Percentiles rank a stretch among this genome's conserved stretches.
Evolutionary conservation across 2,113 vertebrate genomes (phyloP).

Genomic region (Nothoprocta pentlandii): DNA sequence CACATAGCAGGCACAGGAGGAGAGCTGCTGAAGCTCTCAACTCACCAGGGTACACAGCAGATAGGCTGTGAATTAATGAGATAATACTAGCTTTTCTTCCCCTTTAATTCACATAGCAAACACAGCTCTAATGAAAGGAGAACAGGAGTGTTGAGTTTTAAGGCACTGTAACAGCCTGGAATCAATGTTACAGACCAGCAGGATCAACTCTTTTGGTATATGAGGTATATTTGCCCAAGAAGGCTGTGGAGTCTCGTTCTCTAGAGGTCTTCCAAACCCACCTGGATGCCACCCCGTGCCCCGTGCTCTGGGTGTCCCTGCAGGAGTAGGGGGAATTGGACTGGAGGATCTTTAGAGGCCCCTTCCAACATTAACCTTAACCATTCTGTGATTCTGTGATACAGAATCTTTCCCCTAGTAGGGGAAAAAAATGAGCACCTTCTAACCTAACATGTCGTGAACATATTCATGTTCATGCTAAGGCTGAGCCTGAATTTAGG

Average conservation of each 20-base stretch:
- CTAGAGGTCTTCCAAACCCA: too few relatives aligned
- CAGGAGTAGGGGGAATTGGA: too few relatives aligned
- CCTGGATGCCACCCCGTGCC: too few relatives aligned
- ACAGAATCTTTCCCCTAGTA: neutral
- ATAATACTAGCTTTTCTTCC: neutral
- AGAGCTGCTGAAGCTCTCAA: neutral
- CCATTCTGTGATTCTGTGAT: too few relatives aligned
- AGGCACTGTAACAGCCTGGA: neutral
- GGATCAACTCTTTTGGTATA: neutral
- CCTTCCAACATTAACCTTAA: too few relatives aligned
- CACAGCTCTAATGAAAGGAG: neutral
- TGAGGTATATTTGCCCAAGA: neutral
- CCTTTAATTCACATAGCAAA: neutral
- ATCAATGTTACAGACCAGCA: neutral
- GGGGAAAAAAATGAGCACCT: neutral
- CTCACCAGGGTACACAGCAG: neutral
- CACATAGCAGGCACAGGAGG: neutral
- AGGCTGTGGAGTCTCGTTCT: too few relatives aligned
- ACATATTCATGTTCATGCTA: too few relatives aligned
- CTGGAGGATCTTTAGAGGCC: too few relatives aligned
- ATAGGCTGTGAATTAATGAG: neutral
- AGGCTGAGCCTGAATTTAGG: too few relatives aligned
- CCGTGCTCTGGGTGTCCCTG: too few relatives aligned
- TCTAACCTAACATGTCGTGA: neutral
- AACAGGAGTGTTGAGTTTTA: neutral